phyloP scores from a whole-genome alignment of 2,888 invertebrate species.

The Clanis bilineata region DNA sequence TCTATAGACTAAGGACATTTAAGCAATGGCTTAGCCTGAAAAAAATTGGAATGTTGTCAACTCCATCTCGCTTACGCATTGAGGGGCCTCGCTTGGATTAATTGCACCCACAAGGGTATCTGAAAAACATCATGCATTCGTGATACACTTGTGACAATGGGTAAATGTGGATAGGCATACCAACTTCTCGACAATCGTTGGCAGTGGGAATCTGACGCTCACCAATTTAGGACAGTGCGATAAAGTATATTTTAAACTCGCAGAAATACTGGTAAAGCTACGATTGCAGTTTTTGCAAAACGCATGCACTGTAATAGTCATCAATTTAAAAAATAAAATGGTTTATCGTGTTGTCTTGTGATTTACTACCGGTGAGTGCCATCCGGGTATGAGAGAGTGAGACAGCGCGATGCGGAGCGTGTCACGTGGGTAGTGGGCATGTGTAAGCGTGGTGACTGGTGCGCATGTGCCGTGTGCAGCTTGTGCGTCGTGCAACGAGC shows the following conservation, averaged over 20 bases:
- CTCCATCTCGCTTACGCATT: conserved; percentile 61
- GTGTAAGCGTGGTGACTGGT: background rate
- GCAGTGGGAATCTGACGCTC: background rate
- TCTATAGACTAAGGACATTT: conserved; percentile 2
- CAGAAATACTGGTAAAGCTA: too few relatives aligned
- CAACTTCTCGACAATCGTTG: background rate
- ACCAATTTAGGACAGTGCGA: background rate
- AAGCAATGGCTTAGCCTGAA: conserved; percentile 47
- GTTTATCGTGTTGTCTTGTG: too few relatives aligned
- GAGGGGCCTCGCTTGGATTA: conserved; percentile 29
- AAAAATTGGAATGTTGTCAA: conserved; percentile 40
- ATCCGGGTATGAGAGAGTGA: too few relatives aligned
- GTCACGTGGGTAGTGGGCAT: background rate
- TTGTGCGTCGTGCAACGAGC: conserved; percentile 88
- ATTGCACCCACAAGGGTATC: background rate
- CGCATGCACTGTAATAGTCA: too few relatives aligned
- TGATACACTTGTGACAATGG: background rate
- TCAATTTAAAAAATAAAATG: too few relatives aligned
- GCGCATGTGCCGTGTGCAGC: conserved; percentile 66
- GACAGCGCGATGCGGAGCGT: too few relatives aligned
- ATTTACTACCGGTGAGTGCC: too few relatives aligned
- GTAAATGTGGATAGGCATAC: background rate
- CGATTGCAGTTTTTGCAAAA: too few relatives aligned
- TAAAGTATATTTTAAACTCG: background rate
- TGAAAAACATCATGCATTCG: background rate